A percentile compares a stretch with the other conserved stretches of the same genome.
These are phyloP conservation scores for Melozone crissalis DNA, from an alignment of 2,113 vertebrate genomes.

Conservation along the genomic window DNA sequence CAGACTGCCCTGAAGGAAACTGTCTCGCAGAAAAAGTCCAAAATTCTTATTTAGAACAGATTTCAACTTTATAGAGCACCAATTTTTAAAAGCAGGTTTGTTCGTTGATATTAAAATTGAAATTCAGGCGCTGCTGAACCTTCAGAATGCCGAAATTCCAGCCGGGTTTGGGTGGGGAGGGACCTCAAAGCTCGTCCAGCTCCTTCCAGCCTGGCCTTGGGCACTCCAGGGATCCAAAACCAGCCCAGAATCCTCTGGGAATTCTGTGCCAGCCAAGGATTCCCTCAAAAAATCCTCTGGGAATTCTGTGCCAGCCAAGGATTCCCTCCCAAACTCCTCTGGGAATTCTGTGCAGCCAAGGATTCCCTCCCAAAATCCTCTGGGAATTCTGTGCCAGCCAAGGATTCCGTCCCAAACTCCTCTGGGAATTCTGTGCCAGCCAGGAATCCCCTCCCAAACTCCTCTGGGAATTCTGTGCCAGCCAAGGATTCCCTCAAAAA, in stretches of 20 bases:
- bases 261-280: background rate
- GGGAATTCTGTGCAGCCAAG: background rate
- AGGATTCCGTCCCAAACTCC: background rate
- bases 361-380: background rate
- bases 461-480: background rate
- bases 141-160: background rate
- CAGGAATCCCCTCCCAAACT: too few relatives aligned
- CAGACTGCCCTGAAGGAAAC: background rate
- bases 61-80: fast-evolving
- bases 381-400: background rate
- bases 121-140: background rate
- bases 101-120: background rate
- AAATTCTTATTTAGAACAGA: background rate
- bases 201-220: background rate
- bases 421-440: background rate
- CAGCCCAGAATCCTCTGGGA: background rate
- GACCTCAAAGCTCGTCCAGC: background rate
- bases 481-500: too few relatives aligned
- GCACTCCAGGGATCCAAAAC: background rate
- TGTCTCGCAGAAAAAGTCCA: background rate
- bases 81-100: background rate
- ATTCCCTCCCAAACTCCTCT: background rate
- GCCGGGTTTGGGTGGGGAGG: background rate
- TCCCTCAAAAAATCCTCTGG: background rate
- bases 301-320: background rate